Evolutionary conservation across 1,140 invertebrate species (phyloP), one percentile per base, ranked within the genome.

Genomic region (Myzus persicae): DNA sequence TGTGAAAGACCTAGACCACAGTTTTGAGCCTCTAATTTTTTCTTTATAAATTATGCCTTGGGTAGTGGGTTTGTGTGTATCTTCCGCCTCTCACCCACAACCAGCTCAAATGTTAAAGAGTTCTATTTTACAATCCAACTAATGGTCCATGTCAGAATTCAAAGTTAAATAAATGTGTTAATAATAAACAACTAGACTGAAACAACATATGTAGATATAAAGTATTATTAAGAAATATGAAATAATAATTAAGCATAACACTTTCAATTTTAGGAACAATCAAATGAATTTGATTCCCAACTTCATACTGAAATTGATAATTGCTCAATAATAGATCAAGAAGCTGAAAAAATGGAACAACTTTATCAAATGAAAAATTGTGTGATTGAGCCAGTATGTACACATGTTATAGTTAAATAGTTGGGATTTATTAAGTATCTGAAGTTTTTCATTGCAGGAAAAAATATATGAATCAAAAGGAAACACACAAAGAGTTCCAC

Each of bases 351-450:
- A 67, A 90, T 81, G 26, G 93, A 93, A 26, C 31, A 46, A 38
- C 42, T 93, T 9, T 67, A 76, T 51, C 54, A 81, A 89, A 90
- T 89, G 42, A 88, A 89, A 51, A 89, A 76, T 40, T 82, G 40
- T 76, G 3, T 31, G 24, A 51, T 38, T 40, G 40, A 89, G 81
- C 20, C 44, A 26, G 59, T 88, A 89, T 26, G 31, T 81, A 31
- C 1, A 54, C 40, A 40, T 90, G 44, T 48, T 11, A 67, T 67
- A 67, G 4, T 67, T 36, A 88, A 88, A 48, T 36, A 48, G 36
- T 88, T 88, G 4, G 31, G 4, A 51, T 5, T 20, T 46, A 46
- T 31, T 44, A 87, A 90, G n/a, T 44, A 87, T 20, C 36, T 24
- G n/a, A 54, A 38, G 6, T 38, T 88, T 36, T 44, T 93, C 14